Percentiles rank a stretch among this genome's conserved stretches.
phyloP scores from a whole-genome alignment of 2,888 invertebrate species.

The Synanthedon myopaeformis region DNA sequence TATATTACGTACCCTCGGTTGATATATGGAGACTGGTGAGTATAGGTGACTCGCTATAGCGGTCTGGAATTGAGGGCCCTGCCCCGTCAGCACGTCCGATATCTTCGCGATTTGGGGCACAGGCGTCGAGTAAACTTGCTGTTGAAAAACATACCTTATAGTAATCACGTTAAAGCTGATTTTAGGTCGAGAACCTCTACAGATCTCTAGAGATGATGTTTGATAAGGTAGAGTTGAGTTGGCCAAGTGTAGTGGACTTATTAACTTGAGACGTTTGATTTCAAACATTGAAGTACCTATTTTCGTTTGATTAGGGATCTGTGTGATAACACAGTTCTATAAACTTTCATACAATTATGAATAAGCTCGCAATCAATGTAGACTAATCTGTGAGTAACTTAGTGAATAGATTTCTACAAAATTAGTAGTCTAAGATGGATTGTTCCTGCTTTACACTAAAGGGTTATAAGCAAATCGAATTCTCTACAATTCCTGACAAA shows the following conservation, averaged over 20 bases:
- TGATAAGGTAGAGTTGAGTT: background rate
- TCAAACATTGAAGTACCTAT: background rate
- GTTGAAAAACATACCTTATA: background rate
- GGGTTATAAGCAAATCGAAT: too few relatives aligned
- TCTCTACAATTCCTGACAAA: too few relatives aligned
- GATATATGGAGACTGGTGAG: slow-evolving; percentile 45
- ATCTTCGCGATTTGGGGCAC: slow-evolving; percentile 39
- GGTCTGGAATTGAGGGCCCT: slow-evolving; percentile 34
- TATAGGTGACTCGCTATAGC: slow-evolving; percentile 49
- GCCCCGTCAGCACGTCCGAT: slow-evolving; percentile 48
- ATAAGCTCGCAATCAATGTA: too few relatives aligned
- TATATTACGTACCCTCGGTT: slow-evolving; percentile 31
- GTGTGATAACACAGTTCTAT: too few relatives aligned
- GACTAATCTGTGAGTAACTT: too few relatives aligned
- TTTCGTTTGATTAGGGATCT: too few relatives aligned
- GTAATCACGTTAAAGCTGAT: background rate
- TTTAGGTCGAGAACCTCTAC: background rate
- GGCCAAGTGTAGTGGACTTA: background rate
- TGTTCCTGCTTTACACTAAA: too few relatives aligned
- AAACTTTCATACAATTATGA: too few relatives aligned
- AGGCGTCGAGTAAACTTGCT: slow-evolving; percentile 27
- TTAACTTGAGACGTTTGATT: background rate
- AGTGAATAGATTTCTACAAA: too few relatives aligned
- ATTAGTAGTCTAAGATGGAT: too few relatives aligned
- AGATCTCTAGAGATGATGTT: background rate